Evolutionary conservation across 2,888 invertebrate species (phyloP).

Genomic region (Pseudococcus viburni): DNA sequence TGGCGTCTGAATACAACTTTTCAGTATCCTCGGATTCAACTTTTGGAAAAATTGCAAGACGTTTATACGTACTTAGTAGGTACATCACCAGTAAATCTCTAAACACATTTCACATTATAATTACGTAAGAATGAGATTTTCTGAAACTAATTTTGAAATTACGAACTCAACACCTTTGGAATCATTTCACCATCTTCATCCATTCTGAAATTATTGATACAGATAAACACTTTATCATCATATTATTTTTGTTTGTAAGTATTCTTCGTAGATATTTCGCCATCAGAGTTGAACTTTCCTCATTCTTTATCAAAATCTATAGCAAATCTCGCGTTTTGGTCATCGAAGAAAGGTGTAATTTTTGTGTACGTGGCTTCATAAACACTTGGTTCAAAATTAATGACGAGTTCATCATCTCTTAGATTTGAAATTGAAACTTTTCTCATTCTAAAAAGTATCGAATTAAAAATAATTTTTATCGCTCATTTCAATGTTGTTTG

Average conservation of each 20-base stretch:
- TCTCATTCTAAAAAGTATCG: not conserved
- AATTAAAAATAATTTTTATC: conserved; percentile 14
- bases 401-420: not conserved
- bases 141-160: too few species aligned
- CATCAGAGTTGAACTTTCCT: not conserved
- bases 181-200: not conserved
- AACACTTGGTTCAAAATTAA: not conserved
- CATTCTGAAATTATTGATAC: not conserved
- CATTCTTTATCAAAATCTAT: not conserved
- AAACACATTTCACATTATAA: too few species aligned
- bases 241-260: not conserved
- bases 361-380: not conserved
- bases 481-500: conserved; percentile 41
- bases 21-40: too few species aligned
- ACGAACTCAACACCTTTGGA: too few species aligned
- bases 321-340: not conserved
- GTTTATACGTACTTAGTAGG: too few species aligned
- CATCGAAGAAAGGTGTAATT: not conserved
- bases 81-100: too few species aligned
- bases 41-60: too few species aligned
- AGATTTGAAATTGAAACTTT: not conserved
- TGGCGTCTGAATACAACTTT: too few species aligned
- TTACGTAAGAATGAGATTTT: too few species aligned
- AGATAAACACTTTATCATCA: not conserved
- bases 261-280: not conserved